Evolutionary conservation across 2,888 invertebrate genomes (phyloP).

Genomic region (Cerastoderma edule): DNA sequence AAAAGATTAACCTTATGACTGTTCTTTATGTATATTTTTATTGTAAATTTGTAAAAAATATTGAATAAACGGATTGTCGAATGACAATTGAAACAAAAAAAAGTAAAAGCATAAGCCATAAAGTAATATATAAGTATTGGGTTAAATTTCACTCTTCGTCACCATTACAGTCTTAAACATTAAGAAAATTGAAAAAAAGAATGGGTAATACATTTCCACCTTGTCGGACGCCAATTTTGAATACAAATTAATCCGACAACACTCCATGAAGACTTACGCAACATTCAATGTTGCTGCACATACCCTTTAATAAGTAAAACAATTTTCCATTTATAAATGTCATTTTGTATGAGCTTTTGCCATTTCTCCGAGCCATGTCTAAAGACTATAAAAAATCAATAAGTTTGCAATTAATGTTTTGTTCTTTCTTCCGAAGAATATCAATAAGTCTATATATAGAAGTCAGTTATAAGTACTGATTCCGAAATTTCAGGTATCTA

Average conservation of each 20-base stretch:
- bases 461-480: not conserved
- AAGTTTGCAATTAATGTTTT: too few relatives aligned
- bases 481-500: not conserved
- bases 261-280: not conserved
- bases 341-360: not conserved
- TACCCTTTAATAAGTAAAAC: too few relatives aligned
- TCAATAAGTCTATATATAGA: not conserved
- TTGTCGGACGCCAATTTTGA: not conserved
- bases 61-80: too few relatives aligned
- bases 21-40: too few relatives aligned
- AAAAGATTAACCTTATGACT: too few relatives aligned
- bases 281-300: not conserved
- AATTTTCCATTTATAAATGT: too few relatives aligned
- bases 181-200: not conserved
- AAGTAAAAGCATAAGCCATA: too few relatives aligned
- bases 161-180: not conserved
- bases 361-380: not conserved
- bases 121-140: too few relatives aligned
- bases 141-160: not conserved
- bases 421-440: not conserved
- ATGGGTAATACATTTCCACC: not conserved
- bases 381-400: not conserved
- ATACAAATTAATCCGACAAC: not conserved
- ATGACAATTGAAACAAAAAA: too few relatives aligned
- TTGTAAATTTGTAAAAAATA: too few relatives aligned